These are phyloP conservation scores for Sphaerophoria taeniata DNA, from an alignment of 2,888 invertebrate genomes.

Conservation along the genomic window DNA sequence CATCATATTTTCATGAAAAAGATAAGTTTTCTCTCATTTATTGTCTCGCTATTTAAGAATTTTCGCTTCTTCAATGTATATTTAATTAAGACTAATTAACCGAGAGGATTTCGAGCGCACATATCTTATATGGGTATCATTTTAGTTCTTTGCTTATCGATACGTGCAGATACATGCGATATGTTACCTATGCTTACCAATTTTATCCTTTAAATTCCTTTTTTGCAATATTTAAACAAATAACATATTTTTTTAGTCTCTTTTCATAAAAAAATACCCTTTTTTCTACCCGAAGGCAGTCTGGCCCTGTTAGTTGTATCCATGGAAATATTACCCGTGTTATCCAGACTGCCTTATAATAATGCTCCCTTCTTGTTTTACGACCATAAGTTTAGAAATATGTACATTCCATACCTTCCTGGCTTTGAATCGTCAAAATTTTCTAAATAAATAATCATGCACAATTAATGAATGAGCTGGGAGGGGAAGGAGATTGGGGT, in stretches of 20 bases:
- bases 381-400: neutral
- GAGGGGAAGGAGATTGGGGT: neutral
- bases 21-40: conserved; percentile 47
- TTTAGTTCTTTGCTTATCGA: conserved; percentile 69
- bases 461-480: conserved; percentile 67
- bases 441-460: conserved; percentile 75
- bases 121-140: conserved; percentile 21
- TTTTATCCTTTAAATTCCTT: conserved; percentile 57
- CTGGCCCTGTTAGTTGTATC: conserved; percentile 4
- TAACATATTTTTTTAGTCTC: conserved; percentile 50
- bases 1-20: conserved; percentile 33
- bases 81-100: conserved; percentile 79
- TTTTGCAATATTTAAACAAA: conserved; percentile 70
- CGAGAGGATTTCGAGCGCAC: conserved; percentile 73
- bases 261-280: conserved; percentile 16
- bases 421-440: conserved; percentile 67
- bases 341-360: conserved; percentile 21
- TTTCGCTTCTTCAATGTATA: conserved; percentile 77
- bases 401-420: neutral
- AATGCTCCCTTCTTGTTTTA: conserved; percentile 23
- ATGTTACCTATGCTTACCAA: conserved; percentile 21
- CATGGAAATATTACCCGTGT: conserved; percentile 9
- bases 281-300: conserved; percentile 29
- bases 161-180: conserved; percentile 37
- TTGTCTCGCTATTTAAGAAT: conserved; percentile 54